Base-by-base conservation (phyloP, 2,888 invertebrate species). In the Orchestes rusci region DNA sequence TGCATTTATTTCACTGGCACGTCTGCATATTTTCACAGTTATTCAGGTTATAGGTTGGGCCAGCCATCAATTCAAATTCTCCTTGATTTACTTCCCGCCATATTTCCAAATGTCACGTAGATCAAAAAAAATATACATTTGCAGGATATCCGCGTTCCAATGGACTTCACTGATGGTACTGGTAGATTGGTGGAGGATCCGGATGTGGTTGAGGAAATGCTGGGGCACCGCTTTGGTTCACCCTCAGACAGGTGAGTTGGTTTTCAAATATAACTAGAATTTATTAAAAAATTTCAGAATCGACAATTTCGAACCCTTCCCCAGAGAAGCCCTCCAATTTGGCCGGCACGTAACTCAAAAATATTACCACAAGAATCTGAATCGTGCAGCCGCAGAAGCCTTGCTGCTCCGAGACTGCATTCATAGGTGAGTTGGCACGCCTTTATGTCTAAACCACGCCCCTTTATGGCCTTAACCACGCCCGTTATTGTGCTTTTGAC, bases 371-470 rank as follows among this genome's bases (percentile, higher is more conserved):
- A 23, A 30, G 23, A 23, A 23, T 16, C 8, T 48, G 7, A 35
- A 19, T 31, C 18, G 41, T 15, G 19, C 28, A 4, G 27, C 32
- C 12, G 42, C 46, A 12, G 42, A 46, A 20, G 17, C 29, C 12
- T 13, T 40, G 32, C 10, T 40, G 1, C 12, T 30, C 16, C 13
- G n/a, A 3, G 37, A 15, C 5, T 23, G 40, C 4, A 40, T 16
- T n/a, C 16, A 45, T 31, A 40, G 45, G 45, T 45, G 17, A 45
- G 45, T 44, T 17, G 2, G 10, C n/a, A n/a, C n/a, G n/a, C n/a
- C n/a, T n/a, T n/a, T n/a, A n/a, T n/a, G n/a, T n/a, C n/a, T n/a
- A n/a, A n/a, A n/a, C n/a, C n/a, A n/a, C n/a, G n/a, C n/a, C n/a
- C n/a, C n/a, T n/a, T n/a, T n/a, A n/a, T n/a, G n/a, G n/a, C n/a